Conservation (phyloP, 2,888 invertebrate species). For the Cataglyphis rosenhaueri region DNA sequence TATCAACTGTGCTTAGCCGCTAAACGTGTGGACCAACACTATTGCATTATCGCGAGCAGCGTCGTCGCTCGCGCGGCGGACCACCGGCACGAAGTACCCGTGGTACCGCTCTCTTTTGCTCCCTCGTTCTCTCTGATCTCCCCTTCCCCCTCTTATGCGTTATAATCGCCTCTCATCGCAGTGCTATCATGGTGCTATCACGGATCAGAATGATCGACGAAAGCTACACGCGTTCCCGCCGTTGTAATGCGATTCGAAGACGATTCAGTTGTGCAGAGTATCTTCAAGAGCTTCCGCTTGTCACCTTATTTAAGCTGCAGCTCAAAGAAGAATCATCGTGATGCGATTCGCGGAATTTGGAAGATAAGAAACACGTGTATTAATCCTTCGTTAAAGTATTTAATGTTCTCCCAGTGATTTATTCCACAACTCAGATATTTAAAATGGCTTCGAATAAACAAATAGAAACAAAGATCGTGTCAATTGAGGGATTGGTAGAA, state of each 20-base stretch:
- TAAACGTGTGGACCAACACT: constrained; percentile 80
- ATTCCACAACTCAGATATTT: neutral
- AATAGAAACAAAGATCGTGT: neutral
- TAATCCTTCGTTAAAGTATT: neutral
- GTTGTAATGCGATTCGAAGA: constrained; percentile 39
- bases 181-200: constrained; percentile 67
- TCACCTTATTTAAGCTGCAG: neutral
- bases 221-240: constrained; percentile 26
- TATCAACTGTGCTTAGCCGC: constrained; percentile 82
- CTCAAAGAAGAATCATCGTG: neutral
- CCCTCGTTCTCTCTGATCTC: constrained; percentile 48
- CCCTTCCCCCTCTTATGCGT: constrained; percentile 58
- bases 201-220: constrained; percentile 69
- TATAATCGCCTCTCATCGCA: constrained; percentile 74
- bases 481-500: too few relatives aligned
- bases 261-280: neutral
- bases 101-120: constrained; percentile 57
- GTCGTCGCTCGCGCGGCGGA: constrained; percentile 69
- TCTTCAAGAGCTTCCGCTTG: neutral
- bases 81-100: constrained; percentile 60
- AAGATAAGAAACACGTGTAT: constrained; percentile 4
- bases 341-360: neutral
- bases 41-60: constrained; percentile 80
- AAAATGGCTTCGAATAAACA: neutral
- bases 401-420: neutral